Base-by-base conservation (phyloP, 1,140 invertebrate genomes). In the Oryzaephilus surinamensis region DNA sequence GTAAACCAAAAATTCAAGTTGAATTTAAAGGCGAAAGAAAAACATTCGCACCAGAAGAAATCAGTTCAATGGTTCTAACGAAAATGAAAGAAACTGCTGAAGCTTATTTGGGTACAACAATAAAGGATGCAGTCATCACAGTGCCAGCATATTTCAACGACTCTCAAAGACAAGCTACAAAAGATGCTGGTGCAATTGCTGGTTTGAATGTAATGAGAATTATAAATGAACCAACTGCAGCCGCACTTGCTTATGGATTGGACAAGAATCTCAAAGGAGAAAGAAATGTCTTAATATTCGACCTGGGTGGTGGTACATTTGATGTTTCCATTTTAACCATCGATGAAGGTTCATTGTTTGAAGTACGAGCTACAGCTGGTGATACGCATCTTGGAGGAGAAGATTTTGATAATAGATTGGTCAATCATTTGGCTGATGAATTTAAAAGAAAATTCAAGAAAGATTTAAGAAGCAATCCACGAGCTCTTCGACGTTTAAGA, bases 251-350 rank as follows among this genome's bases (percentile, higher is more conserved):
- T 10, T 82, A 82, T 52, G 79, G 78, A 6, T 58, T 81, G 2
- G 76, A 78, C 45, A 79, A 75, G 43, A 75, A 79, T 15, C 53
- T 75, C 2, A 66, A 73, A 66, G 79, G 80, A 0, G 69, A 72
- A 23, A 58, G 62, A 31, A 76, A 72, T 32, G 65, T 77, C 2
- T 51, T 71, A 2, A 68, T 76, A 10, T 77, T 72, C 45, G 74
- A 77, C 51, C 53, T 77, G 15, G 75, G 75, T 10, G 74, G 74
- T 7, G 73, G 73, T 3, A 75, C 74, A 16, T 73, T 76, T 15
- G 83, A 88, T 59, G 82, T 87, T 2, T 86, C 83, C 2, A 71
- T 87, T 27, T 51, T 89, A 3, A 73, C 70, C 3, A 82, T 87
- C 47, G 73, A 75, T 29, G 74, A 82, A 51, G 80, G 78, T 19